phyloP scores from a whole-genome alignment of 2,888 invertebrate genomes.

The Anarsia innoxiella region DNA sequence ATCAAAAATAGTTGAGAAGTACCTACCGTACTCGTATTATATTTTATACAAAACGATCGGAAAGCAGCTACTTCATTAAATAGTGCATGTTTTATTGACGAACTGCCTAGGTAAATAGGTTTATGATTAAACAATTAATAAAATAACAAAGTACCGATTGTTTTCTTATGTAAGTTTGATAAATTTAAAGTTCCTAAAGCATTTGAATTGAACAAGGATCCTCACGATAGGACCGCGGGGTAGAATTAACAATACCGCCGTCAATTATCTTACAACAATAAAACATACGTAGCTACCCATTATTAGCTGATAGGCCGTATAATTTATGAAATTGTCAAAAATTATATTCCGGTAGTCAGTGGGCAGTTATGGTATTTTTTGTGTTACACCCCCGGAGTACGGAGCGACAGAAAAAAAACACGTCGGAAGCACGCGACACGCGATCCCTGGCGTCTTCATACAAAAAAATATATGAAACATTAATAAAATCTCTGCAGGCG shows the following conservation, averaged over 20 bases:
- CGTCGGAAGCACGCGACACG: conserved; percentile 68
- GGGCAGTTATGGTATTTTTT: conserved; percentile 65
- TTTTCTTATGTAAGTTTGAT: too few relatives aligned
- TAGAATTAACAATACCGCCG: conserved; percentile 9
- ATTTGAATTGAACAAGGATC: neutral
- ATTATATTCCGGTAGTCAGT: conserved; percentile 74
- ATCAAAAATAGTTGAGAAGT: too few relatives aligned
- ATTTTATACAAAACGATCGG: too few relatives aligned
- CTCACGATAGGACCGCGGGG: conserved; percentile 1
- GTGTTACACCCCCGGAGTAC: conserved; percentile 53
- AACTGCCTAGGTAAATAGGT: too few relatives aligned
- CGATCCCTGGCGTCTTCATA: conserved; percentile 48
- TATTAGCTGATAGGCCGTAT: conserved; percentile 58
- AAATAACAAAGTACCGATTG: too few relatives aligned
- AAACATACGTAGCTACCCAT: conserved; percentile 48
- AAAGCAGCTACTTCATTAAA: too few relatives aligned
- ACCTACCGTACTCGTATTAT: too few relatives aligned
- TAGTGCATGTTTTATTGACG: too few relatives aligned
- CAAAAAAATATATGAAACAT: conserved; percentile 46
- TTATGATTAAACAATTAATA: too few relatives aligned
- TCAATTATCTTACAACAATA: conserved; percentile 24
- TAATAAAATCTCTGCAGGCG: conserved; percentile 63
- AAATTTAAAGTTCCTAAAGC: too few relatives aligned
- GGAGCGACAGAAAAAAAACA: conserved; percentile 49
- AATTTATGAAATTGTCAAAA: conserved; percentile 73